Percentiles rank a stretch among this genome's conserved stretches.
Evolutionary conservation across 2,113 vertebrate species (phyloP).

Genomic region (Channa maculata): DNA sequence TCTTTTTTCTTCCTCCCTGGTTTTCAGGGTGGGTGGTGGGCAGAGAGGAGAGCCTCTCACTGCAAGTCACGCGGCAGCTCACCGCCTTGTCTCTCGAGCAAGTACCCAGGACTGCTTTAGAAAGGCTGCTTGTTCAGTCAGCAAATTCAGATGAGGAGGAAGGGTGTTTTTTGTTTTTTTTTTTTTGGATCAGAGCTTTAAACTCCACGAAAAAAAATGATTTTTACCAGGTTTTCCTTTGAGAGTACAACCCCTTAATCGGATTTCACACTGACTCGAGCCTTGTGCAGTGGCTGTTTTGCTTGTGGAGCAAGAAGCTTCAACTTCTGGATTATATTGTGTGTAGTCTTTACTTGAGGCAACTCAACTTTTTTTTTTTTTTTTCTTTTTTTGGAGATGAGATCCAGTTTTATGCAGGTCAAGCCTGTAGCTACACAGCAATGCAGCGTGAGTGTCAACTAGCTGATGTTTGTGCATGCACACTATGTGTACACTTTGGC

Average conservation of each 20-base stretch:
- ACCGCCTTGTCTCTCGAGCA: conserved; percentile 35
- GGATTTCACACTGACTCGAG: conserved; percentile 33
- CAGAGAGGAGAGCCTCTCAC: conserved; percentile 42
- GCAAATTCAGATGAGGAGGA: conserved; percentile 10
- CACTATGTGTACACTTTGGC: neutral
- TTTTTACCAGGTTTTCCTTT: conserved; percentile 19
- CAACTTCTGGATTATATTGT: conserved; percentile 12
- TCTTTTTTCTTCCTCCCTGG: conserved; percentile 17
- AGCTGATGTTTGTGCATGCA: conserved; percentile 2
- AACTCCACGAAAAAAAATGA: conserved; percentile 7
- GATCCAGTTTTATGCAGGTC: conserved; percentile 82
- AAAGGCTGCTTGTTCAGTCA: conserved; percentile 30
- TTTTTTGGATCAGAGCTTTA: conserved; percentile 5
- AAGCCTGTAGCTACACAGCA: conserved; percentile 72
- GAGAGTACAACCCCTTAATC: conserved; percentile 29
- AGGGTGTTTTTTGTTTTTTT: conserved; percentile 1
- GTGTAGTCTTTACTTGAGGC: conserved; percentile 16
- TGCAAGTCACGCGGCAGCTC: conserved; percentile 56
- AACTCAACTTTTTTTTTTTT: too few species aligned
- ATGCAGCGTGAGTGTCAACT: conserved; percentile 73
- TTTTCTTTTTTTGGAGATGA: conserved; percentile 72
- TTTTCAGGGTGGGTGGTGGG: conserved; percentile 52
- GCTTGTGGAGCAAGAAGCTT: conserved; percentile 23
- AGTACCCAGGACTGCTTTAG: conserved; percentile 26
- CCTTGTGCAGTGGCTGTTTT: neutral